Base-by-base conservation (phyloP, 1,140 invertebrate genomes). In the Orussus abietinus region DNA sequence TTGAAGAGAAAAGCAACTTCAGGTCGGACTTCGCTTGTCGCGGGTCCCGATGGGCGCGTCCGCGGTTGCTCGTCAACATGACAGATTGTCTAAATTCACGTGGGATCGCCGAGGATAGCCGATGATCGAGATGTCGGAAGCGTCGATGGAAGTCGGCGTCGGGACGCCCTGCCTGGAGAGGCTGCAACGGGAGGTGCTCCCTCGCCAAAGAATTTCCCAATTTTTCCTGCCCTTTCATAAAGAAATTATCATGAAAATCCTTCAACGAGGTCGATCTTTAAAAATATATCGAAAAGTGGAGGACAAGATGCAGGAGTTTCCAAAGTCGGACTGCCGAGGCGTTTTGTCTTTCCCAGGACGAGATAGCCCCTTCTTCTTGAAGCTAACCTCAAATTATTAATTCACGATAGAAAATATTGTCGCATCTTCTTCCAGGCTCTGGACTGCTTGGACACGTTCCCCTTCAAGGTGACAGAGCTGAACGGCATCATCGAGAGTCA, bases 401-500 rank as follows among this genome's bases (percentile, higher is more conserved):
- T 22, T 22, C 12, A 19, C 5, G 1, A 6, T 3, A 15, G 26
- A 7, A 37, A 29, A 38, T 43, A 40, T 38, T 38, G 33, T 1
- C 19, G 3, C 1, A 42, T 31, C 36, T 42, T 25, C 36, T 12
- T 20, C 18, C 41, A 66, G 64, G 62, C 64, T 5, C 32, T 59
- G 1, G 28, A 38, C 5, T 62, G 58, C 53, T 50, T 68, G 5
- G 53, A 64, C 20, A 47, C 53, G 5, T 62, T 68, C 40, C 65
- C 63, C 10, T 48, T 12, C 17, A 68, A 66, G 55, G 55, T 68
- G 21, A 44, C 53, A 17, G 46, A 68, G 14, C 40, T 68, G 5
- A 68, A 68, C 33, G 50, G 40, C 10, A 47, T 63, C 12, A 62
- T 68, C 14, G 52, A 63, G 28, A 53, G 42, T 22, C 59, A 60